Base-by-base conservation (phyloP, 2,888 invertebrate species). In the Morpho helenor region DNA sequence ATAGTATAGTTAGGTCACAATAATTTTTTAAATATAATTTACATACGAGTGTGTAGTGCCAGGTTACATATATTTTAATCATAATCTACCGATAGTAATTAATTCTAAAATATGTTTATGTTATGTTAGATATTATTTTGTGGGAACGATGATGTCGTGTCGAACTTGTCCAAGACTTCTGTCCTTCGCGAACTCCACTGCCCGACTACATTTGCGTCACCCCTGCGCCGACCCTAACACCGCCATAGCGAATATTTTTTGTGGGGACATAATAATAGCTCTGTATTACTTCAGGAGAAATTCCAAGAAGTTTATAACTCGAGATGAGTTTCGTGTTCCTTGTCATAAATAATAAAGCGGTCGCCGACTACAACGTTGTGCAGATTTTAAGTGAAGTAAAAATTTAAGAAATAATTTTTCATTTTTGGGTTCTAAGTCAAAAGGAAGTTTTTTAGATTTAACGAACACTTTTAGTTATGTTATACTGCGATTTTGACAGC, bases 281-380 rank as follows among this genome's bases (percentile, higher is more conserved):
- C 87, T 88, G 87, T 87, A 88, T 89, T 90, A 90, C 89, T 90
- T 87, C 88, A 89, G 86, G 87, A 88, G 86, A 88, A 90, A 89
- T 90, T 89, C 89, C 89, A 88, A 88, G 89, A 90, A 90, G 88
- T 90, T 90, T 90, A 90, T 90, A 90, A 90, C 89, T 90, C 89
- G 89, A 88, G 89, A 90, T 90, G 89, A 90, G 89, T 89, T 90
- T 87, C 87, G 88, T 89, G 89, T 89, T 90, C 88, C 88, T 87
- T 88, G 87, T 88, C 89, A 88, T 90, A 90, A 90, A 90, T 90
- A 89, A 89, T 88, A 89, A 90, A 90, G 89, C 88, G 87, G 87
- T 84, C 87, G 87, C 83, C 87, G 85, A 87, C 85, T 85, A 87
- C 87, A 86, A 87, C 82, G 79, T 83, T 82, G 85, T 84, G 79